Base-by-base conservation (phyloP, 2,888 invertebrate species). In the Prenolepis imparis region DNA sequence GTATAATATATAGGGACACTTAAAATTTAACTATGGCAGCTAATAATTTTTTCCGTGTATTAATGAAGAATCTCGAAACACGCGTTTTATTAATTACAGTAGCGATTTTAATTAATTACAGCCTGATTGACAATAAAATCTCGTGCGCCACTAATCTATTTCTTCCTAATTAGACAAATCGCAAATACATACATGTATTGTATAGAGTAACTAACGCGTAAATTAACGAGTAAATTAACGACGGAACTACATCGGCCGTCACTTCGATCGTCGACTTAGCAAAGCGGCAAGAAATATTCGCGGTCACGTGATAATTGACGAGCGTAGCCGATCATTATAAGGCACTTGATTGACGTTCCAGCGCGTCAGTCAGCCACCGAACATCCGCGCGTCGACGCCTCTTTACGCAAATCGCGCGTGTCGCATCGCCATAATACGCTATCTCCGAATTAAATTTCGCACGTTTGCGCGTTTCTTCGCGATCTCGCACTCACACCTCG, bases 321-420 rank as follows among this genome's bases (percentile, higher is more conserved):
- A 36, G 67, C 48, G 15, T 11, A 28, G 77, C 55, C 57, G 59
- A 32, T 59, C 82, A 75, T 78, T 87, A 89, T 89, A 88, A 87
- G 84, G 73, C 73, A 75, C 32, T 28, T 44, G 87, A 87, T 87
- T 82, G 77, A 82, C 81, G 83, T 21, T 41, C 18, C 83, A 41
- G 72, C 85, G 84, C 67, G 87, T 84, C 91, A 92, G 92, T 92
- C 70, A 74, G 84, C 83, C 44, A 87, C 87, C 86, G 87, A 87
- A 85, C 88, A 84, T 68, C 87, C 88, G 67, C 85, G 88, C 84
- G 90, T 84, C 68, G 70, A 68, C 32, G 21, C 68, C 57, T 28
- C 15, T 28, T n/a, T 57, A 32, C 6, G 0, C 6, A 67, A 36
- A 11, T 41, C 48, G 32, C 39, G 12, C 70, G 41, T 44, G 41